Percentiles rank a stretch among this genome's conserved stretches.
phyloP scores from a whole-genome alignment of 2,113 vertebrate genomes.

The Sterna hirundo region DNA sequence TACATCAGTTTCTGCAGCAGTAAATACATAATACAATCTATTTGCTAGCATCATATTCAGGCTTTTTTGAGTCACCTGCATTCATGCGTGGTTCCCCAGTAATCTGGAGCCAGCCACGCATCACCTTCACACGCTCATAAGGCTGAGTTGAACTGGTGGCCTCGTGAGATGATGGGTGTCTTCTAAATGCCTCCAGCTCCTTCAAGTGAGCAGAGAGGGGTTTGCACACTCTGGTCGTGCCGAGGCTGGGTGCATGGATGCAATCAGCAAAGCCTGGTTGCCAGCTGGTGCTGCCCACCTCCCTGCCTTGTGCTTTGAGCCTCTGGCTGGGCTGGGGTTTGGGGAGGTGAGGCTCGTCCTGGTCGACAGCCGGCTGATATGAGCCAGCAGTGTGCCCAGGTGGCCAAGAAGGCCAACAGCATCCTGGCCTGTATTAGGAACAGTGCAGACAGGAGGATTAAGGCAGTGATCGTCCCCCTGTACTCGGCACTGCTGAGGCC shows the following conservation, averaged over 20 bases:
- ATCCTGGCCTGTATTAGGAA: neutral
- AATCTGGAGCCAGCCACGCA: neutral
- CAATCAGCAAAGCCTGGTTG: neutral
- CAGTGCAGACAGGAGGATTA: neutral
- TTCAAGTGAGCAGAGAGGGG: neutral
- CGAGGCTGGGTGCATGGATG: rapidly evolving
- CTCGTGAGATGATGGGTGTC: neutral
- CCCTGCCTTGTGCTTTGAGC: neutral
- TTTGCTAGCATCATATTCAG: neutral
- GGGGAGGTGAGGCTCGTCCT: neutral
- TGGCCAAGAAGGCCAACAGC: neutral
- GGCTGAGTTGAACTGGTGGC: neutral
- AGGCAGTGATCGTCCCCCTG: neutral
- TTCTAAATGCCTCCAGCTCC: neutral
- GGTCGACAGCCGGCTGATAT: neutral
- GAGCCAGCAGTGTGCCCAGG: neutral
- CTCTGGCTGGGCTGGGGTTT: neutral
- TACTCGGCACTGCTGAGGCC: neutral
- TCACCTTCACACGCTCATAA: neutral
- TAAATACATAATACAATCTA: neutral
- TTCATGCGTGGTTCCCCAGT: neutral
- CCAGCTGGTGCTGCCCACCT: neutral
- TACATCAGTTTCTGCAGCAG: neutral
- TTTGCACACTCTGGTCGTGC: rapidly evolving
- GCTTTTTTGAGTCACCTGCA: neutral